Conservation (phyloP, 2,113 vertebrate species). For the Sceloporus undulatus region DNA sequence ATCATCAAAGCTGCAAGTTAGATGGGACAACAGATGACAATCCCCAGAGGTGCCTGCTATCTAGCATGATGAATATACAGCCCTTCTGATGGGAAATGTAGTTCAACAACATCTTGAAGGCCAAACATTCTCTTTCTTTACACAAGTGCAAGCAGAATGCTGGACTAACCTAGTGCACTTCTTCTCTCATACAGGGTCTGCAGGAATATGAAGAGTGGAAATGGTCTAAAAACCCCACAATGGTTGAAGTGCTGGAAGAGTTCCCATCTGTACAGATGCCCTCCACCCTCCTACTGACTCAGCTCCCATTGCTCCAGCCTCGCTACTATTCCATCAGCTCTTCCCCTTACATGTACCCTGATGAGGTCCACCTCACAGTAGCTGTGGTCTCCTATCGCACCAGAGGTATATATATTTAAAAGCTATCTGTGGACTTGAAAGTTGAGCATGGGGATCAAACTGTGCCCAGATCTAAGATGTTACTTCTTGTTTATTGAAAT, state of each 20-base stretch:
- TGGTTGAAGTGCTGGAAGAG: conserved; percentile 96
- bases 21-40: neutral
- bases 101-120: too few species aligned
- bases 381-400: conserved; percentile 94
- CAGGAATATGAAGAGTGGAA: conserved; percentile 99
- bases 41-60: neutral
- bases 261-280: conserved; percentile 95
- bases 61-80: too few species aligned
- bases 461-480: neutral
- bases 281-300: conserved; percentile 92
- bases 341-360: conserved; percentile 90
- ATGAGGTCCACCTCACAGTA: conserved; percentile 96
- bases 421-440: neutral
- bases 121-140: too few species aligned
- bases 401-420: conserved; percentile 78
- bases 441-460: neutral
- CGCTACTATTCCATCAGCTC: conserved; percentile 99
- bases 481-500: neutral
- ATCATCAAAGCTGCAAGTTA: neutral
- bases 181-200: conserved; percentile 83
- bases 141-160: neutral
- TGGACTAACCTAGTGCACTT: neutral
- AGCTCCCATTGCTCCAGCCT: conserved; percentile 93
- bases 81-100: too few species aligned
- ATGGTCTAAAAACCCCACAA: conserved; percentile 94